Evolutionary conservation across 2,888 invertebrate genomes (phyloP), one percentile per base, ranked within the genome.

Genomic region (Fragum sueziense): DNA sequence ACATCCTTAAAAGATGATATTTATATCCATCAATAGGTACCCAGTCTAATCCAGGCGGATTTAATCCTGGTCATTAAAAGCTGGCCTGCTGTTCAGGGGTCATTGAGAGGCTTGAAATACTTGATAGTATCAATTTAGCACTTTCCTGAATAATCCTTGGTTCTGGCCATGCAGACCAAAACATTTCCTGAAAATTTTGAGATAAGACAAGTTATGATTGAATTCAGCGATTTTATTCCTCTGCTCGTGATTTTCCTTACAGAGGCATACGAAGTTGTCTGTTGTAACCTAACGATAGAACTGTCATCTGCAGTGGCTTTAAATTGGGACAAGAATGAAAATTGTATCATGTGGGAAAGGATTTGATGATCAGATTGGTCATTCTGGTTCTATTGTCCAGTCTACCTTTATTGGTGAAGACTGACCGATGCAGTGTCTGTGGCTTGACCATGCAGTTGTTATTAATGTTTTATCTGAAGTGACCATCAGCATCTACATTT

Each of bases 101-200:
- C 62, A 73, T 70, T 74, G 78, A 78, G 73, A 74, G 62, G 74
- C 74, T 78, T 78, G 78, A 62, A 62, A 61, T 68, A 61, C 72
- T 54, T 73, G 72, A 25, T 34, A 34, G 22, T 41, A 65, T 62
- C 62, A 37, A 20, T 17, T 6, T 31, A 1, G n/a, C n/a, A n/a
- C n/a, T n/a, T n/a, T n/a, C n/a, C n/a, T n/a, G n/a, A n/a, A n/a
- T n/a, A n/a, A n/a, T n/a, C n/a, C n/a, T n/a, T n/a, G n/a, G n/a
- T n/a, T n/a, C n/a, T n/a, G n/a, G n/a, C n/a, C n/a, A n/a, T n/a
- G n/a, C n/a, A n/a, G n/a, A n/a, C n/a, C n/a, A n/a, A n/a, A n/a
- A n/a, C n/a, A n/a, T n/a, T n/a, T n/a, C n/a, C n/a, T n/a, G n/a
- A n/a, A n/a, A n/a, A n/a, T n/a, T n/a, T n/a, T n/a, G n/a, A n/a